Base-by-base conservation (phyloP, 2,797 vertebrate genomes). In the Tenualosa thibaudeaui region DNA sequence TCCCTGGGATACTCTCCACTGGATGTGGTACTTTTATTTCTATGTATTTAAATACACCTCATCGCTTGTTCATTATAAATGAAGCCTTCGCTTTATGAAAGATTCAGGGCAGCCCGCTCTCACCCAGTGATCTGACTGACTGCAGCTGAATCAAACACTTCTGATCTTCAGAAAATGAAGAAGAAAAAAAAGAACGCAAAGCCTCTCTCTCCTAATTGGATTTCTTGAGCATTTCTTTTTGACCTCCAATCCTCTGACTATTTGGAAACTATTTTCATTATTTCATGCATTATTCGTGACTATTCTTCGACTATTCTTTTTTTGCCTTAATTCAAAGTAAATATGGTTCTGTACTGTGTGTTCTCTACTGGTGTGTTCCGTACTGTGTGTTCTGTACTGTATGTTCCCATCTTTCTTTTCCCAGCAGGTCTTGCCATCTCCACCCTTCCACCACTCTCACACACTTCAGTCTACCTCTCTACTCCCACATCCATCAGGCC, bases 71-170 rank as follows among this genome's bases (percentile, higher is more conserved):
- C 83, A 83, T 83, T 83, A 71, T 19, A 50, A 83, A 71, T 68
- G 60, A 51, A 58, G 26, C 83, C 50, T 71, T 83, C 24, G 22
- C 83, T 84, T 75, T 50, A 60, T 78, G 68, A 84, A 84, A 81
- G 26, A 81, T 84, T 84, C 19, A 81, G 51, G 26, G 78, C 65
- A 81, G 5, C 31, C 50, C 43, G n/a, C 78, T 81, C 62, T 78
- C 19, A 71, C 24, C 49, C 68, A 0, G 53, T 19, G n/a, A 37
- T 40, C 24, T 84, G 37, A 81, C 51, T 81, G 24, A 43, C 65
- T 53, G 49, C 65, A 37, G 65, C 13, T 71, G 26, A 71, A 71
- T 71, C 26, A 78, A 46, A 71, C 65, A n/a, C 71, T 78, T 78
- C 40, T 78, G 71, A 78, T 78, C 37, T 43, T 46, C 19, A 78